Evolutionary conservation across 2,797 vertebrate genomes (phyloP).

Genomic region (Xenops minutus): DNA sequence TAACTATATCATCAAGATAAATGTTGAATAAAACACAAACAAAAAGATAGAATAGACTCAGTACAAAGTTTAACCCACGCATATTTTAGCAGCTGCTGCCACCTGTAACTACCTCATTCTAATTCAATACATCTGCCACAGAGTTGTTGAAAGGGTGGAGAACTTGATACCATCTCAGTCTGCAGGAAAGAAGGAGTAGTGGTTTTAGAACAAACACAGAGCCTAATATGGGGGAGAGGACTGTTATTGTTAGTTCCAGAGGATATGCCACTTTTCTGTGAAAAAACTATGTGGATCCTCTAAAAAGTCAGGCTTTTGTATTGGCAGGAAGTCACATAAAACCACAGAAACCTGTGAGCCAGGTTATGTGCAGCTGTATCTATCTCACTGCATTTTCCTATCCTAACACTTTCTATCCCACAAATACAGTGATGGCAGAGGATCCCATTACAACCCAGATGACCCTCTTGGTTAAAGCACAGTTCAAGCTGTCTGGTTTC

Average conservation of each 20-base stretch:
- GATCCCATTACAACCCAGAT: constrained; percentile 10
- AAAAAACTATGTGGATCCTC: constrained; percentile 14
- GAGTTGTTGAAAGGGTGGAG: constrained; percentile 48
- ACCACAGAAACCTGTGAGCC: constrained; percentile 12
- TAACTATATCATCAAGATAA: background rate
- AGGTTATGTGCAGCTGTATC: constrained; percentile 43
- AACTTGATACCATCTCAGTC: constrained; percentile 63
- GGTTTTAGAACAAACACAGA: constrained; percentile 26
- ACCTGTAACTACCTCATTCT: constrained; percentile 66
- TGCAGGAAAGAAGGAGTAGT: background rate
- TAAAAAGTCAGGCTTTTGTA: constrained; percentile 57
- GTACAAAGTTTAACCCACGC: background rate
- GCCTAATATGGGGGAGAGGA: background rate
- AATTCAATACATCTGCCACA: constrained; percentile 47
- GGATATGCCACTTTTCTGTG: constrained; percentile 31
- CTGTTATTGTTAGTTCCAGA: constrained; percentile 20
- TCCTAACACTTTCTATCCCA: background rate
- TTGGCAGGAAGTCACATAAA: constrained; percentile 4
- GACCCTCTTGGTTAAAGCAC: background rate
- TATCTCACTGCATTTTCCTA: background rate
- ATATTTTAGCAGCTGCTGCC: constrained; percentile 66
- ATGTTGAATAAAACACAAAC: background rate
- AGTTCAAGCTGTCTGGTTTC: background rate
- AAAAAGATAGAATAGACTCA: background rate
- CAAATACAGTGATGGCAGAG: background rate